Evolutionary conservation across 1,140 invertebrate species (phyloP).

Genomic region (Drosophila takahashii): DNA sequence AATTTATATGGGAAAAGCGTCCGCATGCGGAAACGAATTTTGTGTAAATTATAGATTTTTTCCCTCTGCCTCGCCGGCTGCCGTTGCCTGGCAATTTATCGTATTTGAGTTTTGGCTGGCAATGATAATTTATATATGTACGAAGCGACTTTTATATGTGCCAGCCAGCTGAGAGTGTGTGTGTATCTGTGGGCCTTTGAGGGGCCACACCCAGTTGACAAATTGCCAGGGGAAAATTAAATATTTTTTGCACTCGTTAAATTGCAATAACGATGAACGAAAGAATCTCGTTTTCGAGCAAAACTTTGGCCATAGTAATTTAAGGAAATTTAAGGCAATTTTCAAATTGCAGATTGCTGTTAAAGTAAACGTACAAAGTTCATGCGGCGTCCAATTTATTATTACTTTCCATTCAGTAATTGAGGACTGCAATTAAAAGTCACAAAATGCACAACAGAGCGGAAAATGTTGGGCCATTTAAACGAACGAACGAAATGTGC

Average conservation of each 20-base stretch:
- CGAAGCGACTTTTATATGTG: conserved; percentile 13
- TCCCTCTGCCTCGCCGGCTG: conserved; percentile 34
- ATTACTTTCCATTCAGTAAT: conserved; percentile 44
- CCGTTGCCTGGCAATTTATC: conserved; percentile 74
- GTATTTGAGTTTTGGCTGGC: conserved; percentile 76
- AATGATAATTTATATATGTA: conserved; percentile 70
- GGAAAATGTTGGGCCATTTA: conserved; percentile 56
- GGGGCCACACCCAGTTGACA: conserved; percentile 71
- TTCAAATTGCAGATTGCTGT: not conserved
- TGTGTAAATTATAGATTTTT: conserved; percentile 82
- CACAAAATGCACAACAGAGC: conserved; percentile 58
- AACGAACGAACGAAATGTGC: conserved; percentile 50
- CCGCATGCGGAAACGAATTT: conserved; percentile 75
- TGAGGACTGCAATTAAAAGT: conserved; percentile 54
- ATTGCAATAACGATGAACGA: conserved; percentile 26
- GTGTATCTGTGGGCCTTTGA: conserved; percentile 11
- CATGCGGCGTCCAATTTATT: conserved; percentile 36
- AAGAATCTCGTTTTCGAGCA: conserved; percentile 1
- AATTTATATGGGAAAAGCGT: conserved; percentile 55
- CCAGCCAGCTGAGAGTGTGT: not conserved
- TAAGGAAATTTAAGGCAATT: conserved; percentile 2
- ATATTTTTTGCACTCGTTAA: conserved; percentile 48
- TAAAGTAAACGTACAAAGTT: conserved; percentile 9
- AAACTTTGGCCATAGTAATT: conserved; percentile 23
- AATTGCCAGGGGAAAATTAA: conserved; percentile 65